These are phyloP conservation scores for Campopleginae sp. DNA, from an alignment of 2,888 invertebrate species.

Conservation along the genomic window DNA sequence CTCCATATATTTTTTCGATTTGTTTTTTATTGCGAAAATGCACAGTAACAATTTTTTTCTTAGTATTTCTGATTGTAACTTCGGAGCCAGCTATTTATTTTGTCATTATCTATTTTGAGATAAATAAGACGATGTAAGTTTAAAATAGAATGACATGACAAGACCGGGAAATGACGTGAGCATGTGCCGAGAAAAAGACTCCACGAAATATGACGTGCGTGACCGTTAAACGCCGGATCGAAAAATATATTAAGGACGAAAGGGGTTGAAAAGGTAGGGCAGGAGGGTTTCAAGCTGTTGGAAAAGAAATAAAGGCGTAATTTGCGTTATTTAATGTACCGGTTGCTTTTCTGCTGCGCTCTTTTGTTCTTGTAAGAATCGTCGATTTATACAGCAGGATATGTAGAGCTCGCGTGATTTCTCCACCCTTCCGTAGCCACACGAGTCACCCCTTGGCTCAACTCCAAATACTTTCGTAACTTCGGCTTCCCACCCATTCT, in stretches of 20 bases:
- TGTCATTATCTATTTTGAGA: not conserved
- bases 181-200: conserved; percentile 64
- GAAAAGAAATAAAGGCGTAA: conserved; percentile 4
- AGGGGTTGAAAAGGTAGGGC: not conserved
- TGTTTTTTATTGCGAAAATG: too few species aligned
- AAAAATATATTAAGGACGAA: not conserved
- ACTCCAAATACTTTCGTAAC: conserved; percentile 59
- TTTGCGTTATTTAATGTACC: not conserved
- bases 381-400: conserved; percentile 43
- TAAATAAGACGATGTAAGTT: conserved; percentile 40
- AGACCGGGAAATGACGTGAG: conserved; percentile 31
- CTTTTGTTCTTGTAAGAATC: conserved; percentile 39
- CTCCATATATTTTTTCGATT: too few species aligned
- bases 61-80: not conserved
- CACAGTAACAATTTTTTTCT: too few species aligned
- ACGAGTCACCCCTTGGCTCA: conserved; percentile 64
- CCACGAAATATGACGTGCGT: conserved; percentile 65
- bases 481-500: conserved; percentile 38
- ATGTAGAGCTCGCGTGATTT: conserved; percentile 73
- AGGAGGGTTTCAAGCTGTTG: not conserved
- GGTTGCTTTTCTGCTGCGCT: conserved; percentile 1
- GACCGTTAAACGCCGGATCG: conserved; percentile 47
- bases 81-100: not conserved
- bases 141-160: conserved; percentile 51
- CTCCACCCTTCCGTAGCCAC: conserved; percentile 68